Base-by-base conservation (phyloP, 2,113 vertebrate genomes). In the Nothocercus nigrocapillus region DNA sequence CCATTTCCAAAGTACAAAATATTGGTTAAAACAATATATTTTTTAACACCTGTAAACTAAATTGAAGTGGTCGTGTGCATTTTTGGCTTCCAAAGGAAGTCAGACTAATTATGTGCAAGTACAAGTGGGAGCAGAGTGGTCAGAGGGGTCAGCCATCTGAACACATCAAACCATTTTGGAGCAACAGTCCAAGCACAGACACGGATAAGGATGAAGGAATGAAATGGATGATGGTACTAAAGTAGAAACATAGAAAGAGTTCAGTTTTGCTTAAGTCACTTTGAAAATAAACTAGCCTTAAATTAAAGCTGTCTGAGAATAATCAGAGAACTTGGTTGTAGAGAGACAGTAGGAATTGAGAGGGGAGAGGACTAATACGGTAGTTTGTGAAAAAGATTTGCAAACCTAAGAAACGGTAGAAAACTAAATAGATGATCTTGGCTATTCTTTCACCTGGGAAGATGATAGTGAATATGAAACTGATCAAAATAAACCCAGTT, bases 1-100 rank as follows among this genome's bases (percentile, higher is more conserved):
- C 61, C 70, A 18, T 84, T 85, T 92, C 84, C 86, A 89, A 95
- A 76, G 84, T 77, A 84, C 81, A 94, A 86, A 87, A 73, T 64
- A 22, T 68, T 96, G 66, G 81, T 73, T 90, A 72, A 89, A 90
- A 79, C 34, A 84, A 7, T 82, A 78, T 82, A n/a, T 36, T 95
- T 74, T 54, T 61, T 36, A 47, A 68, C n/a, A 0, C 18, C 24
- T 51, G 8, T 70, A 78, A 93, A 88, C 44, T 44, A 90, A 72
- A 74, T 22, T 73, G 28, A 73, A 77, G 70, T 94, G 67, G 44
- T 90, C 90, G 61, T 10, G 3, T 89, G 44, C 34, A 11, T 70
- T 94, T 93, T 40, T 89, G 75, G 6, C 18, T 53, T 92, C 70
- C 73, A 62, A 79, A 89, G 58, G 30, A 89, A 45, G 21, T 62